A percentile compares a stretch with the other conserved stretches of the same genome.
phyloP scores from a whole-genome alignment of 2,888 invertebrate species.

The Strigamia crassipes region DNA sequence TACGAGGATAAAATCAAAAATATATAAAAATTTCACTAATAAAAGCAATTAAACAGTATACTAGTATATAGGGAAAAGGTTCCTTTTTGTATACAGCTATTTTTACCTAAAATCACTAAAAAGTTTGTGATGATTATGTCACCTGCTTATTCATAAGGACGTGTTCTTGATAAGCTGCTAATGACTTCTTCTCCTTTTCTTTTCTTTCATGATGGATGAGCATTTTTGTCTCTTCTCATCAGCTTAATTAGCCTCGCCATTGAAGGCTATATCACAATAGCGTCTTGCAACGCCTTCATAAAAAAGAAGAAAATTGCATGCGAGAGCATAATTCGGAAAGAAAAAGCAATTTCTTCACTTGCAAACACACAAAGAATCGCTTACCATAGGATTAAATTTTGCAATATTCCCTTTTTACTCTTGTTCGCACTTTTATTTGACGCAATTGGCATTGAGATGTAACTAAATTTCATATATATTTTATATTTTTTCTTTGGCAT shows the following conservation, averaged over 20 bases:
- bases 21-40: not conserved
- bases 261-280: constrained; percentile 21
- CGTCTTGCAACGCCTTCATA: not conserved
- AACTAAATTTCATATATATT: not conserved
- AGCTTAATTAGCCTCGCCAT: constrained; percentile 8
- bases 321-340: not conserved
- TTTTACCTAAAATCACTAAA: not conserved
- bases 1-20: no score
- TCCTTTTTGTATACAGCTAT: no score
- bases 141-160: not conserved
- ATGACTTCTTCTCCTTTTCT: not conserved
- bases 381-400: not conserved
- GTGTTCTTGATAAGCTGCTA: constrained; percentile 2
- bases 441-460: not conserved
- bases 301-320: constrained; percentile 2
- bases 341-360: constrained; percentile 23
- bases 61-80: not conserved
- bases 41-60: no score
- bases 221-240: not conserved
- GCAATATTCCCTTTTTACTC: not conserved
- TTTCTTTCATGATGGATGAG: constrained; percentile 10
- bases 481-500: not conserved
- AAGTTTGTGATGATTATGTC: not conserved
- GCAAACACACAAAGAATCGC: constrained; percentile 8
- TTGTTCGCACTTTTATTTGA: not conserved